These are phyloP conservation scores for Scartelaos histophorus DNA, from an alignment of 2,113 vertebrate species.

Conservation along the genomic window DNA sequence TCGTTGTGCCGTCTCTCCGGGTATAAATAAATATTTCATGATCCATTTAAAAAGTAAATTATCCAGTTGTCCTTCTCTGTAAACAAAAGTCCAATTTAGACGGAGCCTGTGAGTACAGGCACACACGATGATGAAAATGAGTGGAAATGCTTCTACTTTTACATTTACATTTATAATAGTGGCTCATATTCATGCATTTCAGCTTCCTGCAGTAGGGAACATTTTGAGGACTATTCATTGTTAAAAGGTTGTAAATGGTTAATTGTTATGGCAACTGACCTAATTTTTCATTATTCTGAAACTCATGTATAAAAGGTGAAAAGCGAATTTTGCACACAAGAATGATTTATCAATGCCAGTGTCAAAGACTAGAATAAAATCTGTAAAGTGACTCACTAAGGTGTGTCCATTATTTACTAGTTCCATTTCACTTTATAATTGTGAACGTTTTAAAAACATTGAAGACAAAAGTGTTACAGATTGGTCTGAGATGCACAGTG, in stretches of 20 bases:
- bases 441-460: not conserved
- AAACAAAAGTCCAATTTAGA: constrained; percentile 13
- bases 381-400: not conserved
- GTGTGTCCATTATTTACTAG: not conserved
- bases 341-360: constrained; percentile 26
- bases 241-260: too few species aligned
- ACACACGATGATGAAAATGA: constrained; percentile 19
- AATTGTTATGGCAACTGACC: too few species aligned
- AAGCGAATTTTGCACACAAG: constrained; percentile 38
- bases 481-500: not conserved
- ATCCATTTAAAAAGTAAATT: constrained; percentile 14
- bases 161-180: not conserved
- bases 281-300: too few species aligned
- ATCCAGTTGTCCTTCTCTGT: constrained; percentile 19
- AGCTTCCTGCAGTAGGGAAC: too few species aligned
- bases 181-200: not conserved
- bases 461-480: not conserved
- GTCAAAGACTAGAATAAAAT: not conserved
- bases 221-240: too few species aligned
- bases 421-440: not conserved
- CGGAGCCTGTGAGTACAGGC: constrained; percentile 12
- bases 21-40: constrained; percentile 19
- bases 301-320: not conserved
- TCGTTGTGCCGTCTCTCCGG: constrained; percentile 7
- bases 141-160: not conserved